Evolutionary conservation across 2,797 vertebrate species (phyloP).

Genomic region (Tragelaphus oryx): DNA sequence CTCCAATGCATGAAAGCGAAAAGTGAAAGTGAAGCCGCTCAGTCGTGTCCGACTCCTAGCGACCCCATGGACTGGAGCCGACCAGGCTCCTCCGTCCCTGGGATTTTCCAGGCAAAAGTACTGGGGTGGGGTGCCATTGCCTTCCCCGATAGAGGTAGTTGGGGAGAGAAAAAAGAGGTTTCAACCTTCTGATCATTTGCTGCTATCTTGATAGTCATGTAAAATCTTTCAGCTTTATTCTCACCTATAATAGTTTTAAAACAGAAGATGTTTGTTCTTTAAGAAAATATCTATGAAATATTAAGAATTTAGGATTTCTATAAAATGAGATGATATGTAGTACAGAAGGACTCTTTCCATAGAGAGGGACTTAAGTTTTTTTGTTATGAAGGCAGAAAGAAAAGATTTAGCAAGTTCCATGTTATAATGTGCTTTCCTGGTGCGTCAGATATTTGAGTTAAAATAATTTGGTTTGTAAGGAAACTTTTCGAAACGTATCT

Average conservation of each 20-base stretch:
- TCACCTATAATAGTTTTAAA: slow-evolving; percentile 7
- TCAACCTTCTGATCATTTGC: background rate
- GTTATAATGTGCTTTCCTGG: background rate
- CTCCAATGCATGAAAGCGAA: no score
- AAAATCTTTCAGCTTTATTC: slow-evolving; percentile 9
- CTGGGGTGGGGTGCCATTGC: no score
- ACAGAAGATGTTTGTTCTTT: background rate
- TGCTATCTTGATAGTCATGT: background rate
- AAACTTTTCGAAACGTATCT: background rate
- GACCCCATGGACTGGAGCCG: no score
- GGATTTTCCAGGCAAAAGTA: no score
- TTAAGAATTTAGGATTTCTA: background rate
- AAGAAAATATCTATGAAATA: background rate
- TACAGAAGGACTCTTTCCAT: background rate
- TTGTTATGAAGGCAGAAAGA: background rate
- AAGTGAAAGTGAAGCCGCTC: no score
- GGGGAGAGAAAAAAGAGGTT: background rate
- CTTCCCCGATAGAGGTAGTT: background rate
- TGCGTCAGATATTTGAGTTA: background rate
- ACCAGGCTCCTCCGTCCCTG: no score
- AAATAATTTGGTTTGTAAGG: slow-evolving; percentile 33
- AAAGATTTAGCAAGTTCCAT: background rate
- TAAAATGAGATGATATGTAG: slow-evolving; percentile 19
- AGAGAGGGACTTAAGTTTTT: background rate
- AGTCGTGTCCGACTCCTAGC: no score